Base-by-base conservation (phyloP, 2,797 vertebrate species). In the Eutrigla gurnardus region DNA sequence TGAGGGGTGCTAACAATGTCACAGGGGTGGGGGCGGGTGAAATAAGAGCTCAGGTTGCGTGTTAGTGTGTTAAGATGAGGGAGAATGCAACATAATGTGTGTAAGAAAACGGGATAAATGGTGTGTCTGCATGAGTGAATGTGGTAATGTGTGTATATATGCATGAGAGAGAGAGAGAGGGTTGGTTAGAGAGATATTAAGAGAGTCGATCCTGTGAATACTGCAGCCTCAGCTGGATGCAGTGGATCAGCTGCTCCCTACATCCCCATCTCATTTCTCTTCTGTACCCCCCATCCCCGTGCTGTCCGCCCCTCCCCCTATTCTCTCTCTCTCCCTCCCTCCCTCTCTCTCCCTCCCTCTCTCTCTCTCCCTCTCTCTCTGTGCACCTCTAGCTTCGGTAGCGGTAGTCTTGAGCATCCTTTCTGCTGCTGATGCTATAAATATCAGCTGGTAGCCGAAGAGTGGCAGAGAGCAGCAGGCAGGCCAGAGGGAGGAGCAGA, bases 191-290 rank as follows among this genome's bases (percentile, higher is more conserved):
- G 65, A 58, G 64, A 61, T 42, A 60, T 33, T 60, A 17, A 70
- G 52, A 69, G 55, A 80, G 73, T 62, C 66, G 70, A 91, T 80
- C 91, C 89, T 84, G 91, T 90, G 90, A 93, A 94, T 94, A 95
- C 92, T 96, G 93, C 94, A 92, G 91, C 94, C 92, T 96, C 90
- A 95, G 92, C 94, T 96, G 93, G 94, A 93, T 93, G 91, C 94
- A 84, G 92, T 92, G 80, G 81, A 92, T 92, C 88, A 88, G 84
- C 90, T 92, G 87, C 87, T 89, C 87, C 82, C 87, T 89, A 84
- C 78, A 75, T 90, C 88, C 91, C 81, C 84, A 86, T 86, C 89
- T 88, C 80, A 77, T 92, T 91, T 90, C 89, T 91, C 91, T 88
- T 81, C 89, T 86, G 75, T 86, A 62, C 63, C 65, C 70, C 87